These are phyloP conservation scores for Geotrypetes seraphini DNA, from an alignment of 2,797 vertebrate genomes.

Conservation along the genomic window DNA sequence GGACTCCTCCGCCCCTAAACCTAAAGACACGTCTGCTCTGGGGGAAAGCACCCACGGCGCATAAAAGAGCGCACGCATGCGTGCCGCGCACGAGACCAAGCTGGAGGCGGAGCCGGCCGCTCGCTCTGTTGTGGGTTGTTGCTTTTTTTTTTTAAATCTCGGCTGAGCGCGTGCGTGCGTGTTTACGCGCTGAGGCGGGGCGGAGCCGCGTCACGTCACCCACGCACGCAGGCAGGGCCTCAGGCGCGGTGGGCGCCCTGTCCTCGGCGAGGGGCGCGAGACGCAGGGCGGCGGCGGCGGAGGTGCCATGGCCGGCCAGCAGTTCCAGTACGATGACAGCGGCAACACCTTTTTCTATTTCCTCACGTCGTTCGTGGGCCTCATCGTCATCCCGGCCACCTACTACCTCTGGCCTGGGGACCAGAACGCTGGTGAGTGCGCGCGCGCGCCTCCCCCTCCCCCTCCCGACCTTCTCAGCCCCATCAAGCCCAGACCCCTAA, in stretches of 20 bases:
- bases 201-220: slow-evolving; percentile 18
- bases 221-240: slow-evolving; percentile 12
- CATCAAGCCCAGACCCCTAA: background rate
- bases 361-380: slow-evolving; percentile 93
- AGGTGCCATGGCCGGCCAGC: slow-evolving; percentile 88
- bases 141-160: too few relatives aligned
- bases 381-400: slow-evolving; percentile 95
- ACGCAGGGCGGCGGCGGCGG: slow-evolving; percentile 41
- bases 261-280: slow-evolving; percentile 8
- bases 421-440: slow-evolving; percentile 87
- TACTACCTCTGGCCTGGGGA: slow-evolving; percentile 96
- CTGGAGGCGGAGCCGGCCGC: too few relatives aligned
- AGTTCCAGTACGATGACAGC: slow-evolving; percentile 98
- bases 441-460: background rate
- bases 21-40: too few relatives aligned
- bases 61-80: too few relatives aligned
- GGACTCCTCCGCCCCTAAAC: too few relatives aligned
- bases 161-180: too few relatives aligned
- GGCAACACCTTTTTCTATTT: slow-evolving; percentile 98
- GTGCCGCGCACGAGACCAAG: too few relatives aligned
- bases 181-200: too few relatives aligned
- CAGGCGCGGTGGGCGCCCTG: background rate
- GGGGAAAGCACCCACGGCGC: too few relatives aligned
- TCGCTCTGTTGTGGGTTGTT: too few relatives aligned
- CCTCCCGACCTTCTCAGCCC: too few relatives aligned